Evolutionary conservation across 2,797 vertebrate species (phyloP).

Genomic region (Botia almorhae): DNA sequence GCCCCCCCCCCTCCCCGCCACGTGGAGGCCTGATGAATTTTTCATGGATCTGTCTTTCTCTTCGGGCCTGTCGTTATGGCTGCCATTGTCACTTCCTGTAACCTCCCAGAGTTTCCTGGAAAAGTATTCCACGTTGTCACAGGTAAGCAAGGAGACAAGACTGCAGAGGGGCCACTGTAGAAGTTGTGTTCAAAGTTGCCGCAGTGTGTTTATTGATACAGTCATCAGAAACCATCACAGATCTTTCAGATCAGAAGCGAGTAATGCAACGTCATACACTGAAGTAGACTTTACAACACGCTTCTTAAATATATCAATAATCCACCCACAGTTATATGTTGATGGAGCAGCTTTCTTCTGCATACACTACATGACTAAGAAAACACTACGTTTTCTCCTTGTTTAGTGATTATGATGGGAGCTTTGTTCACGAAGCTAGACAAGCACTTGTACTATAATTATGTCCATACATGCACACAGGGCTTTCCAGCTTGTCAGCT

Average conservation of each 20-base stretch:
- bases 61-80: slow-evolving; percentile 38
- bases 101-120: slow-evolving; percentile 6
- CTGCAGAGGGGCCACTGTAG: not conserved
- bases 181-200: not conserved
- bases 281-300: not conserved
- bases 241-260: too few species aligned
- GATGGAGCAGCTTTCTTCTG: not conserved
- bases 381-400: not conserved
- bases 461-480: not conserved
- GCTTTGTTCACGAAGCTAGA: slow-evolving; percentile 3
- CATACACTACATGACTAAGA: not conserved
- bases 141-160: not conserved
- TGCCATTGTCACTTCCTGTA: too few species aligned
- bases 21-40: slow-evolving; percentile 56
- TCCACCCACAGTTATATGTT: not conserved
- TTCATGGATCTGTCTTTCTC: slow-evolving; percentile 50
- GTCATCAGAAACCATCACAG: too few species aligned
- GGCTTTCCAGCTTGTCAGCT: too few species aligned
- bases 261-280: not conserved
- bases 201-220: too few species aligned
- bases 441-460: slow-evolving; percentile 24
- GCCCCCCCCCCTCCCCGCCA: slow-evolving; percentile 31
- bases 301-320: slow-evolving; percentile 19
- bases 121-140: slow-evolving; percentile 15
- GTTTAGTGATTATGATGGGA: slow-evolving; percentile 12